Base-by-base conservation (phyloP, 2,888 invertebrate species). In the Sarcophaga caerulescens region DNA sequence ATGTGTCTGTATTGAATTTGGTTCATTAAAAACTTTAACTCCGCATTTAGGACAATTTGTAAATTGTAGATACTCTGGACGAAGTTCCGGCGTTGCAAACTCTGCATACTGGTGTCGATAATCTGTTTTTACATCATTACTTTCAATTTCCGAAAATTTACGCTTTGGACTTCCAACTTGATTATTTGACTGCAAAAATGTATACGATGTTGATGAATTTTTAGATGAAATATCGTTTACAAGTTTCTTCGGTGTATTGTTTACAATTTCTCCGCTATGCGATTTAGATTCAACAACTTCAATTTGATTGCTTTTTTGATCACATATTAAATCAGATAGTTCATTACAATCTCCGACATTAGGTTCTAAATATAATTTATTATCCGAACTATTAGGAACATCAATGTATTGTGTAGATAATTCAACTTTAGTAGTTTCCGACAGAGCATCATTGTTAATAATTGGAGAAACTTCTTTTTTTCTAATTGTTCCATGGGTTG, bases 11-110 rank as follows among this genome's bases (percentile, higher is more conserved):
- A 96, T 92, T 0, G 89, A 84, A 12, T 62, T 82, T 84, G 95
- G 94, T 90, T 94, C 93, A 2, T 94, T 91, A 0, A 90, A 88
- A 89, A 97, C 93, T 65, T 92, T 90, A 90, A 95, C 94, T 6
- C 94, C 94, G 92, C 98, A 98, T 90, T 96, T 94, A 3, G 94
- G 91, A 92, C 98, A 98, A 69, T 88, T 89, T 3, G 89, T 87
- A 68, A 87, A 83, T 10, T 83, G 81, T 11, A 92, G 81, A 4
- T 90, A 87, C 45, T 90, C 89, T 17, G 89, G 78, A 0, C 82
- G 88, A 3, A 90, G 47, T 47, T 90, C 89, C 0, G 91, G 91
- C 6, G 84, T 52, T 1, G 91, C 90, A 52, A 89, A 91, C 81
- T 93, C 93, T 0, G 89, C 92, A 84, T 93, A 93, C 2, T 87